Base-by-base conservation (phyloP, 1,140 invertebrate genomes). In the Drosophila parvula region DNA sequence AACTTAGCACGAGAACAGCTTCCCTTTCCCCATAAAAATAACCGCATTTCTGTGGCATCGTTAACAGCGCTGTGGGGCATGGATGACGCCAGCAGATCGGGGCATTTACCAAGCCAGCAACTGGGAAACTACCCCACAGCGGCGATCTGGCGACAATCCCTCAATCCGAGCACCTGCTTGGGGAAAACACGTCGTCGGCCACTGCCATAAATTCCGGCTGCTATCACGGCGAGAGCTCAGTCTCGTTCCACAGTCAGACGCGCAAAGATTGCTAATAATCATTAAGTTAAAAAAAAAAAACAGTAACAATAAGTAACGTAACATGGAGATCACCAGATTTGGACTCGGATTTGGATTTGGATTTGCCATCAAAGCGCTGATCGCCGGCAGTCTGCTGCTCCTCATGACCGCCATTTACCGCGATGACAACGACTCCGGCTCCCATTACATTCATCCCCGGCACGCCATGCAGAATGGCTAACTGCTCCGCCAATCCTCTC, bases 391-490 rank as follows among this genome's bases (percentile, higher is more conserved):
- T 16, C 40, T 86, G 1, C 28, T 88, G 28, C 30, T 86, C 47
- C 56, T 83, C 4, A 88, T 88, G 83, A 60, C 38, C 27, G 79
- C 76, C 71, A 65, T 86, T 3, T 70, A 88, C 44, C 50, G 57
- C 16, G 50, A 79, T 28, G 60, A 82, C 43, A 65, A 79, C 27
- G 34, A 77, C 34, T 45, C 76, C 16, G 64, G 83, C 7, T 88
- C 83, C 36, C 67, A 83, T 18, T 86, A 86, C 40, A 60, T 86
- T 27, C 82, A 86, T 36, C 82, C 82, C 14, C 60, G 83, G 28
- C 76, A 62, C 11, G 30, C 44, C n/a, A 69, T 86, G 83, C 70
- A 86, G 28, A 76, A 51, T 12, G 14, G 28, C 11, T 57, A 36
- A 10, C 9, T 16, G 11, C 10, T 14, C 10, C 38, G 22, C 14